phyloP scores from a whole-genome alignment of 1,140 invertebrate genomes.

The Anagrus nilaparvatae region DNA sequence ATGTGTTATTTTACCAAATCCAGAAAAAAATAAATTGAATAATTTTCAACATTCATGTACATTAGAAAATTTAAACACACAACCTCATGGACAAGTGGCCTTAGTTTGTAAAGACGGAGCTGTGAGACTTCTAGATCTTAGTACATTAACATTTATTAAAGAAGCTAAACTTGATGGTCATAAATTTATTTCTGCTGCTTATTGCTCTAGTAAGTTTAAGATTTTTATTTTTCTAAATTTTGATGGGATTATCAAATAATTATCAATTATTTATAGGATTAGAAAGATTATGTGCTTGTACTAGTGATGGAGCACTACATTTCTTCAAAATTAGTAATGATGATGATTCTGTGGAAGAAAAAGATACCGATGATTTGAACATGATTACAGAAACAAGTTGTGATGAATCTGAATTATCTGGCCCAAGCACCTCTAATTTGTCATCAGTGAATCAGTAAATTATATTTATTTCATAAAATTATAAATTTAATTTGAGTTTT shows the following conservation, averaged over 20 bases:
- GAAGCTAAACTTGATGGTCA: conserved; percentile 54
- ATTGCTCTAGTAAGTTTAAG: conserved; percentile 56
- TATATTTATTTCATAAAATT: conserved; percentile 1
- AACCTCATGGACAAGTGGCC: conserved; percentile 37
- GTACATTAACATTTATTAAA: conserved; percentile 51
- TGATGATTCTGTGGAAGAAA: conserved; percentile 57
- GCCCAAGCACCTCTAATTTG: conserved; percentile 35
- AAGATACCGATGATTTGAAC: conserved; percentile 52
- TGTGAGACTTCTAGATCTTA: conserved; percentile 55
- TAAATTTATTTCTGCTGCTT: conserved; percentile 63
- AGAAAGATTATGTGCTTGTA: conserved; percentile 74
- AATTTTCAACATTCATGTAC: conserved; percentile 1
- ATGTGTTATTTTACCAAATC: conserved; percentile 52
- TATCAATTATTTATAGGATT: conserved; percentile 44
- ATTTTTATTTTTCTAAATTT: conserved; percentile 5
- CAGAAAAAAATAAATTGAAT: conserved; percentile 29
- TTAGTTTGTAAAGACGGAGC: conserved; percentile 59
- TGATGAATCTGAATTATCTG: conserved; percentile 20
- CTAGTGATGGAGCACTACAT: conserved; percentile 64
- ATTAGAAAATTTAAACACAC: conserved; percentile 8
- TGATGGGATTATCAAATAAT: not conserved
- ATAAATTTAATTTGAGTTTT: not conserved
- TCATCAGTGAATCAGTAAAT: conserved; percentile 28
- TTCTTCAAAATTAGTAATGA: conserved; percentile 68
- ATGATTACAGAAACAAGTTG: conserved; percentile 34